Conservation (phyloP, 2,888 invertebrate species). For the Phorcus lineatus region DNA sequence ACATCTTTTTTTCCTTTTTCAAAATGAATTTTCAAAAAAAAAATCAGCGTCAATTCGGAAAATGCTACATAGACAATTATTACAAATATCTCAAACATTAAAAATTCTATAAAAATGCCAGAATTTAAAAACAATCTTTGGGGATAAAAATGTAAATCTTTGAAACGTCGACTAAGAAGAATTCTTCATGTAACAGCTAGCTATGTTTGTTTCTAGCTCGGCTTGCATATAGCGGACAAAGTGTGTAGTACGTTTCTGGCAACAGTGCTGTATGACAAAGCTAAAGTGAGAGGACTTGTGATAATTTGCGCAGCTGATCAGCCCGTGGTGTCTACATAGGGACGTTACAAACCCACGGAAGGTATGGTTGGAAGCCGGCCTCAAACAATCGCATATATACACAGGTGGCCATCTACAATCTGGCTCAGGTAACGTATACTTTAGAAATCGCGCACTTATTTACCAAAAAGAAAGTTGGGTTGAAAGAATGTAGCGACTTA, state of each 20-base stretch:
- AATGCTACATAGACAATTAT: too few species aligned
- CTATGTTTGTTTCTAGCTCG: too few species aligned
- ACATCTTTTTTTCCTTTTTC: too few species aligned
- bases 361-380: slow-evolving; percentile 3
- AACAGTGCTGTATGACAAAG: slow-evolving; percentile 4
- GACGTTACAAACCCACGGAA: neutral
- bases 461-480: slow-evolving; percentile 1
- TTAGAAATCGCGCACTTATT: slow-evolving; percentile 17
- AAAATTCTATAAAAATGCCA: too few species aligned
- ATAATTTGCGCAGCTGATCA: slow-evolving; percentile 23
- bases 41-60: too few species aligned
- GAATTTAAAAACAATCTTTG: too few species aligned
- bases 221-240: too few species aligned
- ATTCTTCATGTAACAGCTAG: too few species aligned
- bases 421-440: neutral
- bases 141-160: too few species aligned
- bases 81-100: too few species aligned
- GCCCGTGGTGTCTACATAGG: slow-evolving; percentile 5
- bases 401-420: neutral
- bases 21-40: too few species aligned
- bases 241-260: neutral
- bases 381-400: slow-evolving; percentile 1
- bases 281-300: slow-evolving; percentile 5
- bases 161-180: too few species aligned
- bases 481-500: slow-evolving; percentile 2